Evolutionary conservation across 2,888 invertebrate species (phyloP), one percentile per base, ranked within the genome.

Genomic region (Cordilura impudica): DNA sequence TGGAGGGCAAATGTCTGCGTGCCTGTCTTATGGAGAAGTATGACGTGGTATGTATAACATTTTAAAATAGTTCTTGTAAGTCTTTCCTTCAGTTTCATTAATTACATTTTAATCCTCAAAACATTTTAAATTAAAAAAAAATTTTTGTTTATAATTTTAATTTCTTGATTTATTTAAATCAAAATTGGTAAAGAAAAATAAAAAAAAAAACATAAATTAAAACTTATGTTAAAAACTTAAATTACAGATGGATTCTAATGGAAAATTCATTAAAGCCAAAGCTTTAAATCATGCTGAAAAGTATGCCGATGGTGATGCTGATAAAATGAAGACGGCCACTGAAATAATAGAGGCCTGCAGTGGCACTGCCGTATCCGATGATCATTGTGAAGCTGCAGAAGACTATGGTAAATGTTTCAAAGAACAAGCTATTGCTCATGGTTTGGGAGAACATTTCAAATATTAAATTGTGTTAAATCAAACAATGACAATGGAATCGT

Each of bases 321-420:
- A 69, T 4, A 86, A 84, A 75, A 66, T 87, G 35, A 81, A 83
- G 39, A 0, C 83, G 0, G 84, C 83, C 12, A 31, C 76, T 1
- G 84, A 86, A 66, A 84, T 88, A 7, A 79, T 83, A 0, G 84
- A 85, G 16, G 61, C 45, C 3, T 87, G 87, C 60, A 74, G 67
- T 1, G 78, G 49, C 0, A 78, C 84, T 23, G 12, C 43, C 2
- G 85, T 87, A 12, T 75, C 84, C 0, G 81, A 73, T 16, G 85
- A 87, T 70, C 84, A 83, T 18, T 87, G 87, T 60, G 88, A 88
- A 47, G 87, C 88, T 1, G 87, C 88, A 21, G 87, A 84, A 35
- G 56, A 66, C 1, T 88, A 87, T 53, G 71, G 84, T 12, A 53
- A 60, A 23, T 88, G 87, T 63, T 84, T 88, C 35, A 81, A 76